Base-by-base conservation (phyloP, 2,888 invertebrate species). In the Patella caerulea region DNA sequence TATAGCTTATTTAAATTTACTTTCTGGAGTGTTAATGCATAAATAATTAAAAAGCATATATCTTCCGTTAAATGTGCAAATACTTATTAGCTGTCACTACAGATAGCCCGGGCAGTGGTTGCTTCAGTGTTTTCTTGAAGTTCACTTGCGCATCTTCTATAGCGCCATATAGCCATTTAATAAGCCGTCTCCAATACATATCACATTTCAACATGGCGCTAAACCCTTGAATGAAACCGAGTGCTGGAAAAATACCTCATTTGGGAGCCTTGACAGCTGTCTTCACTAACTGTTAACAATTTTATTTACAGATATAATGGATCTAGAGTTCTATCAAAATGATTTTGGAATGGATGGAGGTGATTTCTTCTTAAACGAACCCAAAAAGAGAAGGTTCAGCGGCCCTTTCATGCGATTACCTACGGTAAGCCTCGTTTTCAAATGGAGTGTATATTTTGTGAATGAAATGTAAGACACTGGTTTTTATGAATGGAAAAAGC, bases 281-380 rank as follows among this genome's bases (percentile, higher is more conserved):
- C 15, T 65, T 11, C 24, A 11, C 19, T 14, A 65, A 65, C 17
- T 2, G 15, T 19, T 15, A 19, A 65, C 19, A 65, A 11, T 11
- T 65, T 14, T 65, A 19, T 19, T 65, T 65, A 24, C 65, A 65
- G 65, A 77, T 75, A 75, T 71, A 71, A 81, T 81, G 81, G 81
- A 81, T 72, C 75, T 81, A 72, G 81, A 81, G 24, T 73, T 81
- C 24, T 78, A 78, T 71, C 78, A 81, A 70, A 72, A 71, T 19
- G 81, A 81, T 71, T 81, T 74, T 72, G 77, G 75, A 24, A 81
- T 81, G 81, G 81, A 81, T 24, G 78, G 73, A 52, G 75, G 77
- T 19, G 78, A 81, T 54, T 81, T 65, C 65, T 81, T 73, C 77
- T 73, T 19, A 78, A 76, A 34, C 56, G 75, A 75, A 54, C 59